Conservation (phyloP, 2,113 vertebrate genomes). For the Anolis sagrei region DNA sequence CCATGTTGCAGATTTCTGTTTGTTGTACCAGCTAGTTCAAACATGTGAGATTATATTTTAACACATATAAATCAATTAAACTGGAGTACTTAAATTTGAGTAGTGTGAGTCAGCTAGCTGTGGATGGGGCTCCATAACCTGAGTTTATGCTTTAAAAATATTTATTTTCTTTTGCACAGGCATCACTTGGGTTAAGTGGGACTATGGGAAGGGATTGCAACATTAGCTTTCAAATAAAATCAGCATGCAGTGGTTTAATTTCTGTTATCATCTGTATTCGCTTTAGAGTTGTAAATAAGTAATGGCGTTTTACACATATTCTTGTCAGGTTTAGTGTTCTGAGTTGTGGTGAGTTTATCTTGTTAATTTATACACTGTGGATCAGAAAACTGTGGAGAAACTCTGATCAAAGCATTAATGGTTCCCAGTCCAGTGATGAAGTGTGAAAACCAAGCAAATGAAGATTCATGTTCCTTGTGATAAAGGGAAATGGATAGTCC, state of each 20-base stretch:
- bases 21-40: background rate
- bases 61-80: background rate
- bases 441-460: background rate
- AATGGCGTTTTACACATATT: background rate
- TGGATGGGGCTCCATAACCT: background rate
- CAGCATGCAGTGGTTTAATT: background rate
- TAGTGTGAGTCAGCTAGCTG: background rate
- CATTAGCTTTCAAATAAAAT: background rate
- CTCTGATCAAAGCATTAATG: slow-evolving; percentile 30
- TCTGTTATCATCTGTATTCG: background rate
- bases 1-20: background rate
- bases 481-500: background rate
- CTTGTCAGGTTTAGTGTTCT: slow-evolving; percentile 10
- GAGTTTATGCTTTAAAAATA: slow-evolving; percentile 10
- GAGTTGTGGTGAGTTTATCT: slow-evolving; percentile 7
- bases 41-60: background rate
- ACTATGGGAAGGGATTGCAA: background rate
- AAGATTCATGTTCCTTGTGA: slow-evolving; percentile 14
- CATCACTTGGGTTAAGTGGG: background rate
- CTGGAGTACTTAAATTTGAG: background rate
- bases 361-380: slow-evolving; percentile 27
- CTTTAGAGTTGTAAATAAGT: slow-evolving; percentile 20
- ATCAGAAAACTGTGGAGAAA: slow-evolving; percentile 33
- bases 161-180: background rate
- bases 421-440: slow-evolving; percentile 11